Percentiles rank a stretch among this genome's conserved stretches.
Evolutionary conservation across 2,113 vertebrate species (phyloP).

Genomic region (Strix uralensis): DNA sequence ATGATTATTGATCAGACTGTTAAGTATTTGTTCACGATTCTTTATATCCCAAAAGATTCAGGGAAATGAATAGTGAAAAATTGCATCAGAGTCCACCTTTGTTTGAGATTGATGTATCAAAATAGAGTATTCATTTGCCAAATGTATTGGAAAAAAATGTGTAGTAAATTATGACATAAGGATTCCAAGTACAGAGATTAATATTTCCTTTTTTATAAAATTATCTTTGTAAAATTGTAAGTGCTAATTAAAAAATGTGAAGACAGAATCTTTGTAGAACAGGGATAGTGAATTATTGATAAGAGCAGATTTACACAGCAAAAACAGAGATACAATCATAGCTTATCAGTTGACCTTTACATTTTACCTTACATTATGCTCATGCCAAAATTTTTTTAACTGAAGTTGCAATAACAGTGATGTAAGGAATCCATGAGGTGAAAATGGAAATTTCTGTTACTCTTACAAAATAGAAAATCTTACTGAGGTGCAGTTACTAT

Average conservation of each 20-base stretch:
- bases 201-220: neutral
- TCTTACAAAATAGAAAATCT: conserved; percentile 25
- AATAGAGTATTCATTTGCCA: conserved; percentile 1
- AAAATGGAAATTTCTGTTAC: conserved; percentile 1
- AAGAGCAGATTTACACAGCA: conserved; percentile 35
- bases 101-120: conserved; percentile 54
- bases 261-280: conserved; percentile 23
- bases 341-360: neutral
- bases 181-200: neutral
- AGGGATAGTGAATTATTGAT: conserved; percentile 56
- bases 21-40: conserved; percentile 75
- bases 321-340: neutral
- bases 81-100: conserved; percentile 55
- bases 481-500: neutral
- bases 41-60: conserved; percentile 74
- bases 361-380: conserved; percentile 21
- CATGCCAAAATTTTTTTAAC: neutral
- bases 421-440: neutral
- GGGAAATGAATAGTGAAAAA: conserved; percentile 69
- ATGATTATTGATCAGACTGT: conserved; percentile 81
- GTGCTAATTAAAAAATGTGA: conserved; percentile 39
- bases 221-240: neutral
- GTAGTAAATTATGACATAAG: neutral
- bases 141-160: conserved; percentile 50
- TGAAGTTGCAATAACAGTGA: conserved; percentile 8